Conservation (phyloP, 2,888 invertebrate species). For the Antitype chi region DNA sequence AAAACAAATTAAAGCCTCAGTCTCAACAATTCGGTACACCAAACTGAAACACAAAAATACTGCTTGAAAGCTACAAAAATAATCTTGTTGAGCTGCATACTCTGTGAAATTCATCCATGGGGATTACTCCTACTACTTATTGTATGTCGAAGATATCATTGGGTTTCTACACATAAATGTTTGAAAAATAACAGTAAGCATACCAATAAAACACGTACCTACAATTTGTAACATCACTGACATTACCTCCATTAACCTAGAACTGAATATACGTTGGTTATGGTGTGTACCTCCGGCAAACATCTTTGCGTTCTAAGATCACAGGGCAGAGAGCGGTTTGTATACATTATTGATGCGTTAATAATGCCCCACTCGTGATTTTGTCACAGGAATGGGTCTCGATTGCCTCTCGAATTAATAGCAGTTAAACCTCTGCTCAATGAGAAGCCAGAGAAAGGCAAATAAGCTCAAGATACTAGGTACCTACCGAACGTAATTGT, state of each 20-base stretch:
- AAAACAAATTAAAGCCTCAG: neutral
- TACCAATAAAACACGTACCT: neutral
- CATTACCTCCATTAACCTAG: neutral
- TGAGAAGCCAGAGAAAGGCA: neutral
- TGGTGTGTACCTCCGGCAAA: neutral
- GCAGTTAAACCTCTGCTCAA: neutral
- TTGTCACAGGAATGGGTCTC: constrained; percentile 4
- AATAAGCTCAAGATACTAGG: neutral
- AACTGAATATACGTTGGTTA: constrained; percentile 3
- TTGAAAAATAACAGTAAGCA: neutral
- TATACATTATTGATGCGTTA: constrained; percentile 35
- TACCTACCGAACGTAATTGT: neutral
- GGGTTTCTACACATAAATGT: neutral
- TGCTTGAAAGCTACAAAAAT: no score
- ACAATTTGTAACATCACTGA: neutral
- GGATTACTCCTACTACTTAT: neutral
- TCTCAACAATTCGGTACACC: neutral
- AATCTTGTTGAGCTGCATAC: neutral
- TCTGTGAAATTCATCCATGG: neutral
- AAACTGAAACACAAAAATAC: neutral
- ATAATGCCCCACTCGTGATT: constrained; percentile 20
- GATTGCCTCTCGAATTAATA: constrained; percentile 29
- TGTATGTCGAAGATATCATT: neutral
- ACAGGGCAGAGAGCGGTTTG: neutral
- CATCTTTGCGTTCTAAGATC: neutral